Base-by-base conservation (phyloP, 2,888 invertebrate genomes). In the Eristalis pertinax region DNA sequence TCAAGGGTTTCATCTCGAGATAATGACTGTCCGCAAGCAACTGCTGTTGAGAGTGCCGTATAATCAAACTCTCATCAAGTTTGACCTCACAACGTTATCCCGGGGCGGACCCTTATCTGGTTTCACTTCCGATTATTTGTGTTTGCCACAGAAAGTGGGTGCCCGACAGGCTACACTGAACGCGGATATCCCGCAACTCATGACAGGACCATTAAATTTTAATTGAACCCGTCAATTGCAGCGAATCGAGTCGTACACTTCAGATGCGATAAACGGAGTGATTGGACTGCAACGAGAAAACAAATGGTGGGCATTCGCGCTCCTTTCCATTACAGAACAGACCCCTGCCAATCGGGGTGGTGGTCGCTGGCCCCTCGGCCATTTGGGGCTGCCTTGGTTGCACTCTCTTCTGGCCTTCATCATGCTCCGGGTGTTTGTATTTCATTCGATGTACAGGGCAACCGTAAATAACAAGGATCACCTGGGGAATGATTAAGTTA, bases 141-240 rank as follows among this genome's bases (percentile, higher is more conserved):
- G n/a, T 2, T 38, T 13, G 13, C 38, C 38, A 2, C 35, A 11
- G 50, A 5, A 4, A 19, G n/a, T 4, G 43, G 43, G 43, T 15
- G 43, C 43, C 43, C 4, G 15, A 15, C 15, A 7, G 19, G 7
- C 50, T n/a, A n/a, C n/a, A 7, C 19, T 8, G 19, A 8, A 50
- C 19, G 50, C 50, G 50, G 50, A 50, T 50, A 50, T 19, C 50
- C 50, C 19, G 8, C 69, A 64, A 7, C n/a, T 56, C 74, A 19
- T 60, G 75, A 60, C 72, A 76, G 67, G 2, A 15, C 3, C 58
- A 76, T 67, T 76, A 72, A 70, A 76, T 67, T 72, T 82, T 76
- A 76, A 82, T 82, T 82, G 76, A 82, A 82, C 82, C 76, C 67
- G 72, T 82, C 82, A 76, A 76, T 76, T 76, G 38, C 65, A 58